Conservation (phyloP, 92 coral and sea anemone species). For the Zoanthus gigantus region DNA sequence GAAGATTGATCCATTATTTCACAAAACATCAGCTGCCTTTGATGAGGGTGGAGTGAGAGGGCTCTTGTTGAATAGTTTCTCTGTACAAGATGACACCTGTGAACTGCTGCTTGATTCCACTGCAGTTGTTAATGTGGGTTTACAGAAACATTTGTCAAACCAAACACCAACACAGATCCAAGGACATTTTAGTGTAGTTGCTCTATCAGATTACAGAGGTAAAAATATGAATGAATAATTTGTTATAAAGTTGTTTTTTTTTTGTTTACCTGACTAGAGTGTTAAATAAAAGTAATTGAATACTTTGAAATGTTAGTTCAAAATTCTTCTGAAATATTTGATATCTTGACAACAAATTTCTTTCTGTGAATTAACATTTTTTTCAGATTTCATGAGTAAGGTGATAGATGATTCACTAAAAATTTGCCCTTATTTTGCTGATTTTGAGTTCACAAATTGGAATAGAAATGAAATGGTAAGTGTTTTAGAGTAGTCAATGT, state of each 20-base stretch:
- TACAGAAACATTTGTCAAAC: conserved; percentile 65
- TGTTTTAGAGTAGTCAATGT: neutral
- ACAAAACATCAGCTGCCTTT: conserved; percentile 96
- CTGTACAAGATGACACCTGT: conserved; percentile 85
- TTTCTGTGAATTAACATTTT: neutral
- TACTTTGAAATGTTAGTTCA: too few species aligned
- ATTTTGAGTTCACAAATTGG: conserved; percentile 98
- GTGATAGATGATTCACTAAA: conserved; percentile 70
- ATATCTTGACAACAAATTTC: neutral
- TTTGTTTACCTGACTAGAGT: too few species aligned
- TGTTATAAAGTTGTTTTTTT: too few species aligned
- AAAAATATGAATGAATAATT: neutral
- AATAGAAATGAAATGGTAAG: conserved; percentile 76
- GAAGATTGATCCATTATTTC: conserved; percentile 96
- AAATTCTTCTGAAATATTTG: too few species aligned
- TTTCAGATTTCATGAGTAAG: conserved; percentile 76
- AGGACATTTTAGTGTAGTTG: conserved; percentile 67
- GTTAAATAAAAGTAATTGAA: too few species aligned
- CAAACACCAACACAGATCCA: conserved; percentile 69
- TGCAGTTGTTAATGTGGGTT: conserved; percentile 57
- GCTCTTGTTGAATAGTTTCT: conserved; percentile 80
- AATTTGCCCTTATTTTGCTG: conserved; percentile 93
- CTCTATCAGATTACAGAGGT: conserved; percentile 91
- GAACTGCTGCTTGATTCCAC: conserved; percentile 91
- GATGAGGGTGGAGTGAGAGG: conserved; percentile 96